Evolutionary conservation across 53 echinoderm and acorn worm species (phyloP), one percentile per base, ranked within the genome.

Genomic region (Glandiceps talaboti): DNA sequence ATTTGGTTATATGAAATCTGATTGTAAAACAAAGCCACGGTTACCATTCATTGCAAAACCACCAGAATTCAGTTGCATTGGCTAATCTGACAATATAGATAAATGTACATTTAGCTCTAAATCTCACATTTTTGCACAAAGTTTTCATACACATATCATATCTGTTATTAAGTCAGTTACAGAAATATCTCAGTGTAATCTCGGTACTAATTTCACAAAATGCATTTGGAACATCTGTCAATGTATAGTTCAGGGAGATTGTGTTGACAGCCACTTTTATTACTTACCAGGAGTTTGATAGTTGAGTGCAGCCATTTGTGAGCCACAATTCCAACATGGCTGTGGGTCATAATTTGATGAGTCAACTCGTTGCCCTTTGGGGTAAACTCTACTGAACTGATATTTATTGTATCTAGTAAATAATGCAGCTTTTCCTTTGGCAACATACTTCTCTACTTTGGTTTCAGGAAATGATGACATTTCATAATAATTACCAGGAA

Each of bases 381-480:
- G 97, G 79, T 97, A 97, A 1, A 92, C 90, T 29, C 97, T 74
- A 80, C 97, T 97, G 74, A 97, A 87, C 84, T 97, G 90, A 77
- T 88, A 81, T 32, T 78, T 85, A 77, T 97, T 97, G 89, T 96
- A 96, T 14, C 82, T 82, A 25, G 88, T 85, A 6, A 97, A 82
- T 27, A 86, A 74, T 83, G 85, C 88, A 25, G 90, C 88, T 78
- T 90, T 90, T 33, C 73, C 80, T 0, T 80, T 29, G 73, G 33
- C 27, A 25, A 93, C 86, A 77, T 91, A 97, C 29, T 92, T 86
- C 84, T 97, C 97, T 83, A 91, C 92, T 74, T 89, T 92, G 32
- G 97, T 97, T 75, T 97, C 97, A 28, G 93, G 93, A 83, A 97
- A 97, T 82, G 97, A 97, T 25, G 97, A 97, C 97, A 97, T 97